Base-by-base conservation (phyloP, 2,888 invertebrate genomes). In the Oscheius sp. region DNA sequence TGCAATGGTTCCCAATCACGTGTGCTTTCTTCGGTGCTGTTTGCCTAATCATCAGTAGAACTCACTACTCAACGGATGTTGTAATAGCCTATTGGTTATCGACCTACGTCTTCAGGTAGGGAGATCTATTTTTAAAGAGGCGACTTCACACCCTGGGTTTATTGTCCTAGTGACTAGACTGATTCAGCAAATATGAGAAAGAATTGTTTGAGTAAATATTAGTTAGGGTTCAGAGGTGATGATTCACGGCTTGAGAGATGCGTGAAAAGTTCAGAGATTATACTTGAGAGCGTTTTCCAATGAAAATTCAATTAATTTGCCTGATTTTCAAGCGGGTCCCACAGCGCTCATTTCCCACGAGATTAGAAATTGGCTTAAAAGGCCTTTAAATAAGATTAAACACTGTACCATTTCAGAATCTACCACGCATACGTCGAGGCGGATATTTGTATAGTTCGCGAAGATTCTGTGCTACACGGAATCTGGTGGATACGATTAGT, bases 51-150 rank as follows among this genome's bases (percentile, higher is more conserved):
- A 76, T 85, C 27, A 83, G 83, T 3, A 68, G 83, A 7, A 81
- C 84, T 0, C 85, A 85, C 72, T 85, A 85, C 72, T 81, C 85
- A 1, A 80, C 83, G 45, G 85, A 85, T 59, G 81, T 85, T 43
- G 74, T 85, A 21, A 76, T 85, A 64, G 84, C 85, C 2, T 82
- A 81, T 69, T 84, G 83, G 83, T 64, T 85, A 49, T 76, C 83
- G n/a, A 79, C 75, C 29, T 75, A 77, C 55, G 77, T 84, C 7
- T 85, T 85, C 68, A 76, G 81, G 85, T 85, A 12, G 9, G 35
- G 9, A 35, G 35, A 9, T 3, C 35, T 29, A 59, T n/a, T n/a
- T 35, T 35, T n/a, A n/a, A n/a, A 35, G 35, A 9, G 35, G 9
- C 35, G 3, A 35, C 35, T 13, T 9, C 1, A 25, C 29, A 29